Evolutionary conservation across 2,113 vertebrate genomes (phyloP), one percentile per base, ranked within the genome.

Genomic region (Tachysurus vachellii): DNA sequence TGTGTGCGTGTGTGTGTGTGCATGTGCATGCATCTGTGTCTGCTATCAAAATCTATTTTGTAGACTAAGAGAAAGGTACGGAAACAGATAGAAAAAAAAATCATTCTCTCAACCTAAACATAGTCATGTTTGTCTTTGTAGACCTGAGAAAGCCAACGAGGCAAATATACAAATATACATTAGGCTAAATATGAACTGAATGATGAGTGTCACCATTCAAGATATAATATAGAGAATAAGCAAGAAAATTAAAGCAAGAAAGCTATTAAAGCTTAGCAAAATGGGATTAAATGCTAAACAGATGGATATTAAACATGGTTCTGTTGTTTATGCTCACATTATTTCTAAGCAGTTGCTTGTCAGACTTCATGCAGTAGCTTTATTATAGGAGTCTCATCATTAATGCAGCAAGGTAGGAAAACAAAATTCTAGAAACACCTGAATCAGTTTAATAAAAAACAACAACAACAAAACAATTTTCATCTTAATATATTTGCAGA

Each of bases 11-110:
- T 53, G 73, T 14, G 23, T 76, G 44, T 76, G 73, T 53, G 44
- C 26, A 47, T 53, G 47, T 28, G 47, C n/a, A 50, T 42, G 79
- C 26, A 13, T 31, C 28, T 19, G 4, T 59, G 28, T 36, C 9
- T 80, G 53, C 8, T 80, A 31, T 80, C 54, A 2, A 80, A 80
- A 59, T 59, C 28, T 17, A 47, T 83, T 83, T 66, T 66, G 13
- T 53, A 66, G 13, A 19, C 5, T 53, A 28, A 66, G 81, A 83
- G n/a, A 83, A 83, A 83, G 59, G 36, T 61, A 61, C 56, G n/a
- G 42, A 50, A 53, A 66, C 28, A 59, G 54, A 36, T 5, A 0
- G 28, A 80, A 57, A 10, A 57, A 10, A 36, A 57, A 36, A 57
- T 80, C 77, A 10, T 16, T 75, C 21, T 57, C 17, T 57, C 28